A percentile compares a stretch with the other conserved stretches of the same genome.
Conservation (phyloP, 2,797 vertebrate genomes). For the Chiloscyllium punctatum region DNA sequence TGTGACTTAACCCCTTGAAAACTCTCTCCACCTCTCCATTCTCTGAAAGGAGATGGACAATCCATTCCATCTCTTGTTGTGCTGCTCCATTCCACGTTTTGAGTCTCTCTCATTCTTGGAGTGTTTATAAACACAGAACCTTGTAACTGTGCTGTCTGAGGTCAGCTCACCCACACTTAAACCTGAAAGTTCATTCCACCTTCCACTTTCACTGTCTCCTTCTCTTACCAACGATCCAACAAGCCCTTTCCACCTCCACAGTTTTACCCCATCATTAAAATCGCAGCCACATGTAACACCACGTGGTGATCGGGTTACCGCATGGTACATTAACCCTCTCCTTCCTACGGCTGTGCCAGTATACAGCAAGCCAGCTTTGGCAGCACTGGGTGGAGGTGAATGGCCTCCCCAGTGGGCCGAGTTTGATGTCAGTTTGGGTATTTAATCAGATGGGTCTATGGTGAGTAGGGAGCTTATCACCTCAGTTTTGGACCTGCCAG, state of each 20-base stretch:
- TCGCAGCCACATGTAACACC: conserved; percentile 4
- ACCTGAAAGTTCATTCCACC: not conserved
- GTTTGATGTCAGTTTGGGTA: not conserved
- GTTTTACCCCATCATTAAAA: not conserved
- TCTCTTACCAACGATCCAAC: not conserved
- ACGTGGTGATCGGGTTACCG: not conserved
- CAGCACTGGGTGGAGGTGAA: not conserved
- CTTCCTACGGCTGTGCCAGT: not conserved
- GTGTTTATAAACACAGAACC: conserved; percentile 27
- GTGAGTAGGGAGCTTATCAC: not conserved
- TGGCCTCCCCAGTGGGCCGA: not conserved
- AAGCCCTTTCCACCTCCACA: not conserved
- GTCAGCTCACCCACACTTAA: not conserved
- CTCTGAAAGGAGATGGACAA: not conserved
- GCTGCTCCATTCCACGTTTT: not conserved
- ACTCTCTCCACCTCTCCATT: not conserved
- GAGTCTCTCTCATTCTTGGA: not conserved
- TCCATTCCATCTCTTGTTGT: not conserved
- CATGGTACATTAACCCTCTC: conserved; percentile 18
- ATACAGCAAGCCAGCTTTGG: not conserved
- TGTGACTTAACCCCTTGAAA: not conserved
- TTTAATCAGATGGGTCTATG: not conserved
- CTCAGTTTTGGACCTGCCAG: too few species aligned
- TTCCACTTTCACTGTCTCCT: not conserved
- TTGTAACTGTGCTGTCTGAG: not conserved